Conservation (phyloP, 2,113 vertebrate genomes). For the Datnioides undecimradiatus region DNA sequence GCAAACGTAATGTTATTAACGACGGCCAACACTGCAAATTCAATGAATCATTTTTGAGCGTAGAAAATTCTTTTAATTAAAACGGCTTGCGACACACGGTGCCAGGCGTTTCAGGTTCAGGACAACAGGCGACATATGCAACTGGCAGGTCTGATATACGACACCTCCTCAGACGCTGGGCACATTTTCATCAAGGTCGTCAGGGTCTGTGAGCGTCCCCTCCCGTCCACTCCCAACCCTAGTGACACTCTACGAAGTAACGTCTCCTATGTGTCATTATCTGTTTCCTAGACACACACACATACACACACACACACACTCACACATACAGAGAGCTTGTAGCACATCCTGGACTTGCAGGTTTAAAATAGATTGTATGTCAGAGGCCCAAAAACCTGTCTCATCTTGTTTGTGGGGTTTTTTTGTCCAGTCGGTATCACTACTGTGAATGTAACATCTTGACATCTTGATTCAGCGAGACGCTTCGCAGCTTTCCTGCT, state of each 20-base stretch:
- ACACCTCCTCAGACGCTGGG: constrained; percentile 37
- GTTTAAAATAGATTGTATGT: constrained; percentile 67
- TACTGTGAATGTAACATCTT: constrained; percentile 76
- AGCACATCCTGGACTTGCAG: constrained; percentile 58
- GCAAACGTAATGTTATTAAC: constrained; percentile 59
- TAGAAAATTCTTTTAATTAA: not conserved
- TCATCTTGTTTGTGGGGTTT: constrained; percentile 42
- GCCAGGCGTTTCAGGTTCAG: constrained; percentile 48
- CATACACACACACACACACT: constrained; percentile 30
- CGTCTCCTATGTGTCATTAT: constrained; percentile 7
- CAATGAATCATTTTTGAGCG: constrained; percentile 11
- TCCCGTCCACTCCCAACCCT: constrained; percentile 2
- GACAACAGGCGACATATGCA: constrained; percentile 61
- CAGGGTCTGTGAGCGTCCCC: constrained; percentile 51
- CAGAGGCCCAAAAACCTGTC: constrained; percentile 35
- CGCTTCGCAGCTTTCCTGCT: constrained; percentile 57
- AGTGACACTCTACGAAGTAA: not conserved
- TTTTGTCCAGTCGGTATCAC: constrained; percentile 61
- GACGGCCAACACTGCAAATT: constrained; percentile 45
- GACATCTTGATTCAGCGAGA: constrained; percentile 75
- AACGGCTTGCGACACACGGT: constrained; percentile 24
- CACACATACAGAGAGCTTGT: constrained; percentile 44
- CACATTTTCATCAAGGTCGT: constrained; percentile 34
- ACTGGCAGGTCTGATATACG: constrained; percentile 47
- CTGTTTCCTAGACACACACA: constrained; percentile 23